Percentiles rank a stretch among this genome's conserved stretches.
Evolutionary conservation across 1,140 invertebrate species (phyloP).

Genomic region (Brachionus asplanchnoidis): DNA sequence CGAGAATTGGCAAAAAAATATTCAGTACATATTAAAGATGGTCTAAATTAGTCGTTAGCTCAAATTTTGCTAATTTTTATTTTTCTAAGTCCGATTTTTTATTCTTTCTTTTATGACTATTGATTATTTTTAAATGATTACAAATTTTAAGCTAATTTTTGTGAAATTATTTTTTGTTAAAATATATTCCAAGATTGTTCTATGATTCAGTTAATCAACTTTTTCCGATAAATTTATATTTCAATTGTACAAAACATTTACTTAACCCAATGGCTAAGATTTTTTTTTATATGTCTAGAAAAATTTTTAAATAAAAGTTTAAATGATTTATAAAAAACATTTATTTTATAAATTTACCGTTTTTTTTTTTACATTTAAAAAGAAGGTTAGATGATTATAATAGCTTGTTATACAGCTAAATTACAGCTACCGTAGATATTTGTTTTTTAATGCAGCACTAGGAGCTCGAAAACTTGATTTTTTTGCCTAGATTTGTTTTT

Average conservation of each 20-base stretch:
- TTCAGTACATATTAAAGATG: conserved; percentile 20
- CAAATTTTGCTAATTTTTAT: not conserved
- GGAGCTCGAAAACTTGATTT: too few relatives aligned
- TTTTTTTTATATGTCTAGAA: not conserved
- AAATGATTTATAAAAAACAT: too few relatives aligned
- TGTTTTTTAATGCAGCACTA: too few relatives aligned
- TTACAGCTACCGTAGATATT: too few relatives aligned
- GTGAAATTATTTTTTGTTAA: not conserved
- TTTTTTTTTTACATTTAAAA: too few relatives aligned
- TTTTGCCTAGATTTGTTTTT: too few relatives aligned
- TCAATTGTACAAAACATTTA: not conserved
- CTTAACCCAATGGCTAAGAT: not conserved
- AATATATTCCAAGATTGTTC: not conserved
- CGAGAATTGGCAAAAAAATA: conserved; percentile 50
- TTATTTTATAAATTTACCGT: too few relatives aligned
- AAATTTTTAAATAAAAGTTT: not conserved
- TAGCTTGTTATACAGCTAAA: too few relatives aligned
- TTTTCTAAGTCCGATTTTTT: not conserved
- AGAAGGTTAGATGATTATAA: too few relatives aligned
- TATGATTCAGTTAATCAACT: not conserved
- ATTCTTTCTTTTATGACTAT: not conserved
- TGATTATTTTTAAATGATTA: not conserved
- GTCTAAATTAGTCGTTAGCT: not conserved
- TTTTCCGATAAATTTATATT: not conserved
- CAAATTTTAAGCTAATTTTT: not conserved